phyloP scores from a whole-genome alignment of 2,888 invertebrate genomes.

The Brachyptera risi region DNA sequence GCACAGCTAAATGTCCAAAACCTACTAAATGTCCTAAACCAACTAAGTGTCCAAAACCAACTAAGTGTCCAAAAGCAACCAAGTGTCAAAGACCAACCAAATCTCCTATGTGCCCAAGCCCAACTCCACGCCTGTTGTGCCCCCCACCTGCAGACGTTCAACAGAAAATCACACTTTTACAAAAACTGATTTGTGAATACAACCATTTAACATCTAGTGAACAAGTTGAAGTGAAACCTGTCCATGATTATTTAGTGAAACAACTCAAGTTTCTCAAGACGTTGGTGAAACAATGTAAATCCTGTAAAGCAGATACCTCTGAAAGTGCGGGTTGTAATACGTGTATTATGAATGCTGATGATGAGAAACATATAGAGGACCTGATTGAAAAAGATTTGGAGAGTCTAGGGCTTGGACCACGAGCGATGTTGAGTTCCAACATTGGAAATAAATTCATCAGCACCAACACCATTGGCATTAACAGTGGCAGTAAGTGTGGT shows the following conservation, averaged over 20 bases:
- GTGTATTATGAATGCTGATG: background rate
- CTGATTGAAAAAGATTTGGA: background rate
- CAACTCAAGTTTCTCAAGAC: background rate
- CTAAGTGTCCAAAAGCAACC: no score
- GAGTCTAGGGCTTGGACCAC: background rate
- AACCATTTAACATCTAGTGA: background rate
- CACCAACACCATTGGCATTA: no score
- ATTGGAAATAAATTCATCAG: slow-evolving; percentile 1
- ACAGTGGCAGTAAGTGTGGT: no score
- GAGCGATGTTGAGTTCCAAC: background rate
- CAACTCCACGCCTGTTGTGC: background rate
- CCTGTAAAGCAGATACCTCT: background rate
- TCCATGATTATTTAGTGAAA: background rate
- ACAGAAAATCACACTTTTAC: background rate
- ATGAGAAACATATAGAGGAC: background rate
- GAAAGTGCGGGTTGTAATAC: no score
- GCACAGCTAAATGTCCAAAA: no score
- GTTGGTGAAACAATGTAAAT: background rate
- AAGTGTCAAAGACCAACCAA: no score
- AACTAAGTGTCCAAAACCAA: no score
- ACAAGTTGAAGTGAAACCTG: background rate
- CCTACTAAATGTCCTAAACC: no score
- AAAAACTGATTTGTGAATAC: background rate
- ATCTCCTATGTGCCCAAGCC: background rate
- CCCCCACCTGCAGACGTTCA: background rate